phyloP scores from a whole-genome alignment of 2,113 vertebrate species.

The Indicator maculatus region DNA sequence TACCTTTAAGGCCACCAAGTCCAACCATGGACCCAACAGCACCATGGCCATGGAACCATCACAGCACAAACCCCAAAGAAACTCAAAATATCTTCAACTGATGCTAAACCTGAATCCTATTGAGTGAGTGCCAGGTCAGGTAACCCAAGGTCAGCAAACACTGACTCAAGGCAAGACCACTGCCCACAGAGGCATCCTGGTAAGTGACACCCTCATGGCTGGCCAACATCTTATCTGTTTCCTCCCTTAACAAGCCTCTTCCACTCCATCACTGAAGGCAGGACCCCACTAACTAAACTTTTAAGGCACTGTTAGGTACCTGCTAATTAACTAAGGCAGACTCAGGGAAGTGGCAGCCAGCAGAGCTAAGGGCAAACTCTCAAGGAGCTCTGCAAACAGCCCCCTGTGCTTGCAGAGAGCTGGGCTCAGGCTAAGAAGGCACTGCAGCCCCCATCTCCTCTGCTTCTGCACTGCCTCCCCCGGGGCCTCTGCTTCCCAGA shows the following conservation, averaged over 20 bases:
- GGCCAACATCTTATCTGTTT: not conserved
- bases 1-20: too few relatives aligned
- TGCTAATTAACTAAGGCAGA: conserved; percentile 2
- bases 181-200: not conserved
- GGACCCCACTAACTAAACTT: not conserved
- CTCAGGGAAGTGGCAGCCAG: not conserved
- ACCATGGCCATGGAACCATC: too few relatives aligned
- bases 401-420: not conserved
- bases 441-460: not conserved
- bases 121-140: not conserved
- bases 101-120: not conserved
- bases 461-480: not conserved
- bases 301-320: not conserved
- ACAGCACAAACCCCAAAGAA: not conserved
- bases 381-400: not conserved
- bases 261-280: not conserved
- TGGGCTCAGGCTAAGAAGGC: not conserved
- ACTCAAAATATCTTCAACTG: not conserved
- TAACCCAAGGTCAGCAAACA: not conserved
- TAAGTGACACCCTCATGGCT: not conserved
- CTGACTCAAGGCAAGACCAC: not conserved
- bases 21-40: too few relatives aligned
- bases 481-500: not conserved
- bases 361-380: not conserved
- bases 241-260: not conserved